These are phyloP conservation scores for Hermetia illucens DNA, from an alignment of 1,140 invertebrate genomes.

Conservation along the genomic window DNA sequence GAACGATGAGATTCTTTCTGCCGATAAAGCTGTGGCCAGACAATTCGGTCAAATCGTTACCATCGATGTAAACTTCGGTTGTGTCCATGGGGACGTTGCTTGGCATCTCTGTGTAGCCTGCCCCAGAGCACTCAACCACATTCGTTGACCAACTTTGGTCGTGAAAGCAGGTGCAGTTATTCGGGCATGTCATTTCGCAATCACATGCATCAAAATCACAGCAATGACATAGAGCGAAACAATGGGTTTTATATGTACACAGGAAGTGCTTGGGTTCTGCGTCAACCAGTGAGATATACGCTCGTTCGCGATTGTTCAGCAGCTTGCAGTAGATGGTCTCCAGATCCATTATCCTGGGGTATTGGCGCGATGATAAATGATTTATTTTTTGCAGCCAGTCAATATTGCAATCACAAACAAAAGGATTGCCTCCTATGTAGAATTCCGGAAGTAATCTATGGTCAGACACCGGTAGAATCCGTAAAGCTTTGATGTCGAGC, in stretches of 20 bases:
- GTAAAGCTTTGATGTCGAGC: slow-evolving; percentile 65
- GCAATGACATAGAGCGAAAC: slow-evolving; percentile 84
- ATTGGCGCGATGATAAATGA: slow-evolving; percentile 56
- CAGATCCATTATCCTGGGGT: slow-evolving; percentile 80
- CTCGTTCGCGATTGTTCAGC: slow-evolving; percentile 65
- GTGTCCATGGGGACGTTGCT: slow-evolving; percentile 86
- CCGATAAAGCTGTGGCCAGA: slow-evolving; percentile 84
- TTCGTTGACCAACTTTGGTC: slow-evolving; percentile 88
- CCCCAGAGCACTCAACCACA: slow-evolving; percentile 78
- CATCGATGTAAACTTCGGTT: slow-evolving; percentile 83
- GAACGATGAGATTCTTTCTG: slow-evolving; percentile 68
- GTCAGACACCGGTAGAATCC: slow-evolving; percentile 53
- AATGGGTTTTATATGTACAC: slow-evolving; percentile 84
- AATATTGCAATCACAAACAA: slow-evolving; percentile 76
- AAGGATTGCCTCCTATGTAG: slow-evolving; percentile 76
- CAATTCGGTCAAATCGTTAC: slow-evolving; percentile 74
- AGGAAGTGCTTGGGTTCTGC: slow-evolving; percentile 78
- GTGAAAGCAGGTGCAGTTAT: slow-evolving; percentile 86
- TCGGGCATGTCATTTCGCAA: slow-evolving; percentile 89
- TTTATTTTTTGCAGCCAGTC: slow-evolving; percentile 80
- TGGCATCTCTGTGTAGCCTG: slow-evolving; percentile 66
- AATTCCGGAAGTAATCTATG: slow-evolving; percentile 62
- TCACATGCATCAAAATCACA: slow-evolving; percentile 92
- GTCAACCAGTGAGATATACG: slow-evolving; percentile 68
- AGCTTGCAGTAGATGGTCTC: slow-evolving; percentile 83